These are phyloP conservation scores for Sapajus apella DNA, from an alignment of 2,113 vertebrate genomes.

Conservation along the genomic window DNA sequence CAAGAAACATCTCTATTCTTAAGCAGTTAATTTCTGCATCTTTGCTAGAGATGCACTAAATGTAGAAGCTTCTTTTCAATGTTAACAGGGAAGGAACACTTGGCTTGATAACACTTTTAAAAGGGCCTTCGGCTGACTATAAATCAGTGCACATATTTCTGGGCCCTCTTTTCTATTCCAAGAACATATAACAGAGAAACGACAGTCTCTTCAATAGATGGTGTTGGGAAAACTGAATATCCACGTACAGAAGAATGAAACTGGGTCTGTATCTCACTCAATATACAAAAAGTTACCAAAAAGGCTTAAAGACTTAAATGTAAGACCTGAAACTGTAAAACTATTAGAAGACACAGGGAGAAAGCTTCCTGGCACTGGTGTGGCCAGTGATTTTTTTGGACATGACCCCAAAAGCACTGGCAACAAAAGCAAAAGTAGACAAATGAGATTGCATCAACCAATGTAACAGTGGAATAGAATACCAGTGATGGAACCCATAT, in stretches of 20 bases:
- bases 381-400: background rate
- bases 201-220: background rate
- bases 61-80: background rate
- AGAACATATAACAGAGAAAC: background rate
- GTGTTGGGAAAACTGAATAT: too few species aligned
- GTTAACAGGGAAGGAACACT: background rate
- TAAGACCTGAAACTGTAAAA: background rate
- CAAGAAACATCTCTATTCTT: background rate
- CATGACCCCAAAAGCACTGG: background rate
- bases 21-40: background rate
- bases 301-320: background rate
- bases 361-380: background rate
- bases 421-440: background rate
- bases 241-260: background rate
- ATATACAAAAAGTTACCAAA: background rate
- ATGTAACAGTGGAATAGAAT: background rate
- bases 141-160: background rate
- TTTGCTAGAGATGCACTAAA: background rate
- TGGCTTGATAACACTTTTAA: background rate
- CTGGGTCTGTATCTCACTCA: background rate
- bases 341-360: background rate
- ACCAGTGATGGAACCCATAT: rapidly evolving
- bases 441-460: background rate
- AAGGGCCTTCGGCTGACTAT: background rate
- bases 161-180: background rate